These are phyloP conservation scores for Smutsia temminckii DNA, from an alignment of 2,797 vertebrate genomes.

Conservation along the genomic window DNA sequence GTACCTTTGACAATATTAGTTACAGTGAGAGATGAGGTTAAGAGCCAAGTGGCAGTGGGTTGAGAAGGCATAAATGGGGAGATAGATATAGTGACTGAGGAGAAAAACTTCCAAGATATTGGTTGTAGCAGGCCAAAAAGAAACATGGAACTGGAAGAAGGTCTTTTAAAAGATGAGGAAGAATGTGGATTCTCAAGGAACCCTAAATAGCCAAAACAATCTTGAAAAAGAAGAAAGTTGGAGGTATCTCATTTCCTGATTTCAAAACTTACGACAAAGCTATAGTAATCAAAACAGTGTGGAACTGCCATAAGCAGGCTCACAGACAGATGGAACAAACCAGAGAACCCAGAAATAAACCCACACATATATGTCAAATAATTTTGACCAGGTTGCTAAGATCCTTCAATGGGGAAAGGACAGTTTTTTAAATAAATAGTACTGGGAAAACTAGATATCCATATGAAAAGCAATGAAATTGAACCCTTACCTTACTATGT, in stretches of 20 bases:
- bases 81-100: neutral
- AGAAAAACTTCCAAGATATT: neutral
- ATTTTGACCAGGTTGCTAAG: neutral
- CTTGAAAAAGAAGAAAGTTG: neutral
- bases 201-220: neutral
- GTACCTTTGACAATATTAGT: neutral
- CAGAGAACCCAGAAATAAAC: neutral
- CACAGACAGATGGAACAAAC: neutral
- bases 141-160: neutral
- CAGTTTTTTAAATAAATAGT: neutral
- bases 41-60: neutral
- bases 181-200: neutral
- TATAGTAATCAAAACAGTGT: neutral
- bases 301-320: neutral
- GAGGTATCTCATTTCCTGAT: neutral
- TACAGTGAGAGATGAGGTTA: neutral
- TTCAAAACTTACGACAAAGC: neutral
- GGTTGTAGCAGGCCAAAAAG: neutral
- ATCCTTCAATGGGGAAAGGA: neutral
- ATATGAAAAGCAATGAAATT: neutral
- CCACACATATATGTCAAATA: neutral
- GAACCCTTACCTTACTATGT: neutral
- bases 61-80: neutral
- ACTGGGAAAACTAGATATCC: neutral
- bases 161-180: neutral